Percentiles rank a stretch among this genome's conserved stretches.
These are phyloP conservation scores for Arion vulgaris DNA, from an alignment of 1,140 invertebrate species.

Conservation along the genomic window DNA sequence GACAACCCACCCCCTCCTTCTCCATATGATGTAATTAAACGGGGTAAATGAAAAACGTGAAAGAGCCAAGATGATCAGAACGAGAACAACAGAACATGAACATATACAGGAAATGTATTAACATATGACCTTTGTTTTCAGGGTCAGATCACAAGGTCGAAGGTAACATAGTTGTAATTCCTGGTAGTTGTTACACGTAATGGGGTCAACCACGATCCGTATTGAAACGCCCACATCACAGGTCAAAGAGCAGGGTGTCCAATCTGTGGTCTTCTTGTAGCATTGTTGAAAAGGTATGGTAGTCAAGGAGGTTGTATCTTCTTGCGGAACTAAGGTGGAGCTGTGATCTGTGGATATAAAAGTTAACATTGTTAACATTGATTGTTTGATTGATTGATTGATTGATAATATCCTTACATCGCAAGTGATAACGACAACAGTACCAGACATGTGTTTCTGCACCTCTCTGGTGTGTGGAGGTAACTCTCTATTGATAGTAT, in stretches of 20 bases:
- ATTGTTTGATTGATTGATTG: too few relatives aligned
- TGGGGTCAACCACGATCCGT: conserved; percentile 77
- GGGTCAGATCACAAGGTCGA: conserved; percentile 67
- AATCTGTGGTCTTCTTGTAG: conserved; percentile 72
- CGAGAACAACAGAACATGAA: too few relatives aligned
- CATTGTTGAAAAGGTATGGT: conserved; percentile 17
- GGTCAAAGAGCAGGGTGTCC: conserved; percentile 78
- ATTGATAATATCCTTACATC: too few relatives aligned
- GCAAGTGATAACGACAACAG: too few relatives aligned
- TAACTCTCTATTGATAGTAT: too few relatives aligned
- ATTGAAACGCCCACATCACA: conserved; percentile 80
- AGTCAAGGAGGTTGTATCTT: conserved; percentile 36
- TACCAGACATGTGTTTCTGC: too few relatives aligned
- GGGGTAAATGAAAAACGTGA: too few relatives aligned
- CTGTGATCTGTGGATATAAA: neutral
- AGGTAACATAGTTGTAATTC: conserved; percentile 79
- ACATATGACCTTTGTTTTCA: conserved; percentile 40
- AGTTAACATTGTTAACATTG: too few relatives aligned
- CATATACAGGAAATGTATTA: neutral
- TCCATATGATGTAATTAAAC: too few relatives aligned
- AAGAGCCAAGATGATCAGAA: too few relatives aligned
- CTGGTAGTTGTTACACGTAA: conserved; percentile 72
- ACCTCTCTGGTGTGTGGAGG: too few relatives aligned
- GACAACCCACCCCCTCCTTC: too few relatives aligned
- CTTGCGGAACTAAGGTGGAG: neutral